Base-by-base conservation (phyloP, 2,113 vertebrate genomes). In the Chitala chitala region DNA sequence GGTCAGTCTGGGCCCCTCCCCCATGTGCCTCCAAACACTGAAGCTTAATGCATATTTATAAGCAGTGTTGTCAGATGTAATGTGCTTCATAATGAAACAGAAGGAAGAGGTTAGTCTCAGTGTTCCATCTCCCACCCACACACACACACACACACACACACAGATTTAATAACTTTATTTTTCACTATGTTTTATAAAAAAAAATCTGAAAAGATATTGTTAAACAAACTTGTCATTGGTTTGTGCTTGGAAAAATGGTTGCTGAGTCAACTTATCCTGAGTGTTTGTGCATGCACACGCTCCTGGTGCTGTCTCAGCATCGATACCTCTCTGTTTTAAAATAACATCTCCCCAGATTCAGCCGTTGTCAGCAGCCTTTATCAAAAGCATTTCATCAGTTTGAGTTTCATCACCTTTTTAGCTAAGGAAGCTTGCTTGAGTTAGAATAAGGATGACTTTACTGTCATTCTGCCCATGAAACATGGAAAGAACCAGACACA, bases 1-100 rank as follows among this genome's bases (percentile, higher is more conserved):
- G 80, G 79, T 78, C 46, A 22, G 51, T 59, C 40, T 17, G 24
- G 3, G 24, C 22, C 29, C 20, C 44, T n/a, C 29, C 9, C 40
- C 36, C 71, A 38, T 55, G 50, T n/a, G 5, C 17, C 31, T 63
- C 58, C 58, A 63, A 63, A 17, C 64, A 9, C 22, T 24, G 40
- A n/a, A 12, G 36, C 29, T 13, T 31, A 3, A 66, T 42, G 73
- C 40, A 44, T 58, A 75, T 69, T 58, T 22, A 69, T 53, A 33
- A 33, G n/a, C 7, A 29, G 4, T 38, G 33, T 46, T 17, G 26
- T 50, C 17, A 50, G 73, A 36, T 53, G 48, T 44, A 69, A 69
- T 68, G 50, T 24, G 22, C 15, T 31, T 55, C 53, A 17, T 56
- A 66, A 69, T 51, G 63, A 20, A 29, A 42, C 31, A 40, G 36